These are phyloP conservation scores for Cyanoramphus novaezelandiae DNA, from an alignment of 2,113 vertebrate genomes.

Conservation along the genomic window DNA sequence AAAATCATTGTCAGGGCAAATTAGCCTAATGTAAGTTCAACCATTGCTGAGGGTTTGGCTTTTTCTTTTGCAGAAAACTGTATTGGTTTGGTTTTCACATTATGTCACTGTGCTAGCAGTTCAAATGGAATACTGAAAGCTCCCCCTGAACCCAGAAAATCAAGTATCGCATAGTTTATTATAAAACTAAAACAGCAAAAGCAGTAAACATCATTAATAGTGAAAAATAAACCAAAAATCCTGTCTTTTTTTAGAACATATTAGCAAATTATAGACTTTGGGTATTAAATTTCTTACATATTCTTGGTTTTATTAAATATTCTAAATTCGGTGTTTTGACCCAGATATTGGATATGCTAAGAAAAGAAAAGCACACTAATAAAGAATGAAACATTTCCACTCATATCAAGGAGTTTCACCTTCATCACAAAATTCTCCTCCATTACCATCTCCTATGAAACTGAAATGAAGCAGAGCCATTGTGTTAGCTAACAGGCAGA, in stretches of 20 bases:
- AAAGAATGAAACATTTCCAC: background rate
- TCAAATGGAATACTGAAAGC: background rate
- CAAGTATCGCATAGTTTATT: background rate
- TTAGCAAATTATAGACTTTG: background rate
- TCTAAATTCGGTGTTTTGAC: background rate
- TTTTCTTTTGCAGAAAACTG: background rate
- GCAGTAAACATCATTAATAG: background rate
- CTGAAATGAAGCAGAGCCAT: background rate
- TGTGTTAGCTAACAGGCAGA: background rate
- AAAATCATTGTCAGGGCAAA: background rate
- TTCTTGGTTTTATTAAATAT: background rate
- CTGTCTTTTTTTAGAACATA: background rate
- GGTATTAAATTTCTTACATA: background rate
- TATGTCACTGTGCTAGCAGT: background rate
- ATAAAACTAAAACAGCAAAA: background rate
- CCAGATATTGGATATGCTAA: background rate
- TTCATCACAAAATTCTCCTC: background rate
- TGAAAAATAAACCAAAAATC: background rate
- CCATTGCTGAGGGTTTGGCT: rapidly evolving
- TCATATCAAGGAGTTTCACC: background rate
- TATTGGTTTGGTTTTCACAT: background rate
- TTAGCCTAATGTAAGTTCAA: background rate
- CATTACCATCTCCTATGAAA: background rate
- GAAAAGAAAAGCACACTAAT: background rate
- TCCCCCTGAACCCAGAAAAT: background rate